Evolutionary conservation across 2,113 vertebrate genomes (phyloP).

Genomic region (Plecotus auritus): DNA sequence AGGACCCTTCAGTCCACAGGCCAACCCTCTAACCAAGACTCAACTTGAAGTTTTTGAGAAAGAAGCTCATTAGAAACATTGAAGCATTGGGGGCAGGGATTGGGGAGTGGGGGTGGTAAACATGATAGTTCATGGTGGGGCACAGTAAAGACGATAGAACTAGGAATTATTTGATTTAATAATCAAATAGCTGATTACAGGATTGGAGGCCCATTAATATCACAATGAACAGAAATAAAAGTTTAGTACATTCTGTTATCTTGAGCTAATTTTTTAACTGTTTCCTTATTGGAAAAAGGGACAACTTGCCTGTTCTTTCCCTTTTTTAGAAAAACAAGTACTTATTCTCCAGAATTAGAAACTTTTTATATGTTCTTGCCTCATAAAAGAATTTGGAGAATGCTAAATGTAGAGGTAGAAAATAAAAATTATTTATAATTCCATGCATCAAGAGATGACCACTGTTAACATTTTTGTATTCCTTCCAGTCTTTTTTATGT

Average conservation of each 20-base stretch:
- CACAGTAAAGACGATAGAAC: background rate
- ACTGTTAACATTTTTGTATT: conserved; percentile 6
- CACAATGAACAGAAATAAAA: conserved; percentile 10
- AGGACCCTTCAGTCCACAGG: too few relatives aligned
- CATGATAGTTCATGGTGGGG: background rate
- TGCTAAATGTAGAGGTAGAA: background rate
- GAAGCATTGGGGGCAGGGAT: background rate
- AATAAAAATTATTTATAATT: conserved; percentile 43
- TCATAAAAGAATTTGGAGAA: conserved; percentile 38
- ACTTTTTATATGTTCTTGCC: background rate
- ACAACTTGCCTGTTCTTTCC: background rate
- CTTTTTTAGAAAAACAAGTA: background rate
- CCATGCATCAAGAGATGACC: background rate
- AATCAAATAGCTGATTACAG: background rate
- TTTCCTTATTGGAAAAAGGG: conserved; percentile 16
- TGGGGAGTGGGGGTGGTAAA: background rate
- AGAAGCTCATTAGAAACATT: background rate
- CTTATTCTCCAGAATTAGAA: conserved; percentile 13
- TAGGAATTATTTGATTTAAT: conserved; percentile 19
- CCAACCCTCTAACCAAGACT: too few relatives aligned
- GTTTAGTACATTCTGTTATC: background rate
- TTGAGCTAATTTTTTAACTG: conserved; percentile 10
- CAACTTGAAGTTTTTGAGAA: background rate
- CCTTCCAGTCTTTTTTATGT: background rate
- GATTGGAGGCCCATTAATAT: background rate